These are phyloP conservation scores for Pterocles gutturalis DNA, from an alignment of 2,113 vertebrate genomes.

Conservation along the genomic window DNA sequence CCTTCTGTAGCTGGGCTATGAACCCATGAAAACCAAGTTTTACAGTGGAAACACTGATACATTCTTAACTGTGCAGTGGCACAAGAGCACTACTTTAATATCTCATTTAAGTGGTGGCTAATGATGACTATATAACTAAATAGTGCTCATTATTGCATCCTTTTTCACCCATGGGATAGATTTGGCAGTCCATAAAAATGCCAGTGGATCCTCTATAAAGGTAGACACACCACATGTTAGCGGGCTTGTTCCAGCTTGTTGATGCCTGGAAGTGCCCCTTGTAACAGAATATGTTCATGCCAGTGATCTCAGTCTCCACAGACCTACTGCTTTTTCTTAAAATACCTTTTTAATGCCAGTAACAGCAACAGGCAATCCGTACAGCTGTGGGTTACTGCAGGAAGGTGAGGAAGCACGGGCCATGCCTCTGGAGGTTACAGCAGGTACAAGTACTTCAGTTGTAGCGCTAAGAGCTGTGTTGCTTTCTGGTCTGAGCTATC, in stretches of 20 bases:
- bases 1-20: background rate
- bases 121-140: background rate
- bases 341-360: background rate
- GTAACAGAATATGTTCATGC: background rate
- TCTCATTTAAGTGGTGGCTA: slow-evolving; percentile 12
- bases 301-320: background rate
- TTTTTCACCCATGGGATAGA: slow-evolving; percentile 8
- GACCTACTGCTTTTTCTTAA: background rate
- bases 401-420: background rate
- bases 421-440: background rate
- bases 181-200: slow-evolving; percentile 52
- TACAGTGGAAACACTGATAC: background rate
- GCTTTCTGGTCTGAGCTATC: background rate
- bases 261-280: background rate
- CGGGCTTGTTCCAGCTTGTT: background rate
- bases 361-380: background rate
- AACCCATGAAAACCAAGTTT: slow-evolving; percentile 7
- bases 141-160: slow-evolving; percentile 14
- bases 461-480: background rate
- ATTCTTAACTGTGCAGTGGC: background rate
- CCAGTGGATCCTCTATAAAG: slow-evolving; percentile 26
- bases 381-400: background rate
- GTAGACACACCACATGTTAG: background rate
- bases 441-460: background rate
- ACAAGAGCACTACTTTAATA: background rate